Evolutionary conservation across 2,113 vertebrate species (phyloP), one percentile per base, ranked within the genome.

Genomic region (Chionodraco myersi): DNA sequence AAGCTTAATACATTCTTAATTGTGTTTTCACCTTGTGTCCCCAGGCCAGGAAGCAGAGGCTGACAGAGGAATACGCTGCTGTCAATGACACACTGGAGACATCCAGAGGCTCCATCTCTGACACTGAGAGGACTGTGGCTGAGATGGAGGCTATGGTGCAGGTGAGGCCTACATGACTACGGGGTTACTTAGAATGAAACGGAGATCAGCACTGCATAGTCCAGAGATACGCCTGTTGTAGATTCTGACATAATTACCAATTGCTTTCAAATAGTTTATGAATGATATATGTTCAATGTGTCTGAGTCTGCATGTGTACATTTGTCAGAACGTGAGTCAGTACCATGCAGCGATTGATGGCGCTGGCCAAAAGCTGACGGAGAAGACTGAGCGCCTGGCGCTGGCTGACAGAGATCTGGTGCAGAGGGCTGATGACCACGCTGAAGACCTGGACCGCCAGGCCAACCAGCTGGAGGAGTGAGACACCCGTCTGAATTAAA

Each of bases 321-420:
- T 68, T 2, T 79, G 34, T 65, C 86, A 99, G 98, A 97, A 97
- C 4, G 92, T 94, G 51, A 96, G 94, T 0, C 88, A 95, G n/a
- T 95, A 97, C 91, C 97, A 97, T 6, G 98, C 98, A 47, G 96
- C 96, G 77, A 96, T 99, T 79, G 98, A 99, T 68, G 98, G 98
- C 45, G 97, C 97, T 1, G 92, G 91, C 81, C 92, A 87, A 47
- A 94, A 93, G 68, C 83, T 99, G 83, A 93, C 86, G 69, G 94
- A 95, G 65, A 96, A 96, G 90, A 86, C 93, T 3, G 95, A 95
- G 87, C 96, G 95, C 45, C 92, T 98, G 14, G 96, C 96, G 5
- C 83, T 94, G 59, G 95, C 95, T 11, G 95, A 96, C 92, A 92
- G 90, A 47, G 93, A 95, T 21, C 91, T 97, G 90, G 96, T 97